phyloP scores from a whole-genome alignment of 2,113 vertebrate species.

The Phalacrocorax brasilianus region DNA sequence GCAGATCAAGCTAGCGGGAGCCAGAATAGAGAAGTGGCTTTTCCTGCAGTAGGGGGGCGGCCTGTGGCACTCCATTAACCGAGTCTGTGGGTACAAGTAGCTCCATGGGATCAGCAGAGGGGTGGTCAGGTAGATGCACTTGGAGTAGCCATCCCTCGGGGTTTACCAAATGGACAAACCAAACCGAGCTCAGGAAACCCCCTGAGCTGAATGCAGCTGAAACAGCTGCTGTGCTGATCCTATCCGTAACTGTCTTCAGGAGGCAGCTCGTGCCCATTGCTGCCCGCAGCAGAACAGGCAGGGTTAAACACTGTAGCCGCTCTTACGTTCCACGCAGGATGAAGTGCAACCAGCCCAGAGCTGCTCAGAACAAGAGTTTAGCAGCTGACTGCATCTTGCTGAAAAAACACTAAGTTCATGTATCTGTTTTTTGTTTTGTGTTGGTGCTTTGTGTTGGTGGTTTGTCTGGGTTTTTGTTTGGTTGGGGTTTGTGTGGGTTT shows the following conservation, averaged over 20 bases:
- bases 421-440: neutral
- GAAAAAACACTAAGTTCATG: neutral
- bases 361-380: neutral
- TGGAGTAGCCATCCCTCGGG: too few species aligned
- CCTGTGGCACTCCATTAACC: accelerated
- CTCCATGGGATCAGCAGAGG: neutral
- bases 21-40: neutral
- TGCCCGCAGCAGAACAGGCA: neutral
- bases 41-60: neutral
- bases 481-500: too few species aligned
- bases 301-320: neutral
- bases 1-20: neutral
- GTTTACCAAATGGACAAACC: neutral
- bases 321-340: accelerated
- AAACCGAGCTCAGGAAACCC: neutral
- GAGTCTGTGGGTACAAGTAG: too few species aligned
- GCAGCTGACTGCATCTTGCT: neutral
- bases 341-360: neutral
- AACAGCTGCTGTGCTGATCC: neutral
- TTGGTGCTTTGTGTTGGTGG: neutral
- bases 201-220: neutral
- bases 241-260: neutral
- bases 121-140: neutral
- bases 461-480: neutral
- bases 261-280: neutral